Percentiles rank a stretch among this genome's conserved stretches.
Evolutionary conservation across 2,113 vertebrate species (phyloP).

Genomic region (Neomonachus schauinslandi): DNA sequence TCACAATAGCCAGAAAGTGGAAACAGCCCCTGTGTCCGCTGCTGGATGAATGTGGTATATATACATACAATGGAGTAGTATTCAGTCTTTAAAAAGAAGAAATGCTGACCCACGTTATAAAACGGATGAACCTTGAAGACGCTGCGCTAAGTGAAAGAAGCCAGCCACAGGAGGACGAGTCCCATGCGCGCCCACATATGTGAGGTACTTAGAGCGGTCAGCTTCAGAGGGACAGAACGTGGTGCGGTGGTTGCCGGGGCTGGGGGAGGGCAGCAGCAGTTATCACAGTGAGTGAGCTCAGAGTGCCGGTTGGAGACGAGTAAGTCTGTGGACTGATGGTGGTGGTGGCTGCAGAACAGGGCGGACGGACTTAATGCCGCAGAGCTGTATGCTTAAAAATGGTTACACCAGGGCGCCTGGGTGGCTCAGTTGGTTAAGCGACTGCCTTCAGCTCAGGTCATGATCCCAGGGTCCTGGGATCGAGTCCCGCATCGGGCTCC

Average conservation of each 20-base stretch:
- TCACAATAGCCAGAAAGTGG: background rate
- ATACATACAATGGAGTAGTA: background rate
- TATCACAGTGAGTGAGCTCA: background rate
- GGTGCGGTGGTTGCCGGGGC: background rate
- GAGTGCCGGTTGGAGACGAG: background rate
- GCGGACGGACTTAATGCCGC: background rate
- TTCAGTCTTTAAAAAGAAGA: background rate
- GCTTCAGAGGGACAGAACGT: background rate
- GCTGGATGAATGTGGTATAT: background rate
- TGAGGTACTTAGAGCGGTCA: background rate
- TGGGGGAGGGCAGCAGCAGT: background rate
- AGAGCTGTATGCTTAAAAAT: background rate
- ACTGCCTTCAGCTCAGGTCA: too few relatives aligned
- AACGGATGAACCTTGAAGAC: background rate
- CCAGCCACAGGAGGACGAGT: background rate
- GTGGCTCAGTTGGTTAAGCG: too few relatives aligned
- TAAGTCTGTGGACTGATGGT: background rate
- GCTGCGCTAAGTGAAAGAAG: background rate
- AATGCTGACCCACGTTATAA: background rate
- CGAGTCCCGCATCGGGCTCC: too few relatives aligned
- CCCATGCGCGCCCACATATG: fast-evolving
- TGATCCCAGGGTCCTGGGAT: too few relatives aligned
- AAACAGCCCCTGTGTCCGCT: background rate
- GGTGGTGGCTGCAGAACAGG: background rate
- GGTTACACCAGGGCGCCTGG: background rate